Base-by-base conservation (phyloP, 1,140 invertebrate genomes). In the Lamellibrachia luymesi region DNA sequence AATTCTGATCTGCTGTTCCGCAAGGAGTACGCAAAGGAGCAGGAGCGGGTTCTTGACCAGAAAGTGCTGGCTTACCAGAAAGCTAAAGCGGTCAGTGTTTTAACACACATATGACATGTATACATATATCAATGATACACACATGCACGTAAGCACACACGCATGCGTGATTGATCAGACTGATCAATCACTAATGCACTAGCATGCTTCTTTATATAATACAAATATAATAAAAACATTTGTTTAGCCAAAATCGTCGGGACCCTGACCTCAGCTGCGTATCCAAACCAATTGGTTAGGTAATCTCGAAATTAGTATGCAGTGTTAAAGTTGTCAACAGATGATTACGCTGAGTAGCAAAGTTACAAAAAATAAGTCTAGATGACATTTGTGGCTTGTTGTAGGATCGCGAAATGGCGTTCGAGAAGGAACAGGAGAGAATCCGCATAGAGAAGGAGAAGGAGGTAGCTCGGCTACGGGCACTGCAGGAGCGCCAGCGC, bases 361-460 rank as follows among this genome's bases (percentile, higher is more conserved):
- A 92, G n/a, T 92, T 38, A 6, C 51, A 93, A 90, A 93, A 38
- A 38, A 38, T 38, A 38, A 38, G 38, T 38, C 38, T 38, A 38
- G 38, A 38, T 38, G 38, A 38, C 38, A 38, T 38, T 38, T 38
- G 38, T 17, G 13, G 13, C 8, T 4, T 56, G 50, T 89, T 94
- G 51, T 92, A 96, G 96, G 96, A 96, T 94, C 94, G 96, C 93
- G 96, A 96, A 94, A 95, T 95, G 27, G 95, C 95, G 22, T 96
- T 94, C 94, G 96, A 96, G 93, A 95, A 94, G 64, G 96, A 96
- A 93, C 96, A 96, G 93, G 95, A 96, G 92, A 94, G 94, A 92
- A 95, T 96, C 50, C 95, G 96, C 49, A 95, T 96, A n/a, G 95
- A 96, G 94, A 96, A 96, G 93, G 96, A 96, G 94, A 96, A 94